Evolutionary conservation across 2,797 vertebrate species (phyloP), one percentile per base, ranked within the genome.

Genomic region (Percopsis omiscomaycus): DNA sequence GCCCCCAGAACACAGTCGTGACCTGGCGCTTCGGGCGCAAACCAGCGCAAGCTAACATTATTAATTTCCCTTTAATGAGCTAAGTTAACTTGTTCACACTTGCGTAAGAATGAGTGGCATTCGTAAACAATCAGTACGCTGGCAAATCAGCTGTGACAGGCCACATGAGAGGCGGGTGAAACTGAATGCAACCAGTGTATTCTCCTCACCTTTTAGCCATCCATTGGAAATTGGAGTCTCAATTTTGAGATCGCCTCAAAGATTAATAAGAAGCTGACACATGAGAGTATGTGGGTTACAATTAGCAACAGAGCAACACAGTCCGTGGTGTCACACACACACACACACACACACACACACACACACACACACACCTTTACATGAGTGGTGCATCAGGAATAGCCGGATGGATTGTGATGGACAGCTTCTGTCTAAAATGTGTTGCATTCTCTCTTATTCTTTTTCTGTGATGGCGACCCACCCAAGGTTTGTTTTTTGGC

Each of bases 11-110:
- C 48, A 61, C 77, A 64, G 61, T 65, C 8, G 61, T 66, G 66
- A 65, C 63, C 63, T 55, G 4, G 44, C 8, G 69, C 78, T 71
- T 49, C 62, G 52, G 81, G 85, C 83, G 50, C 55, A 69, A 81
- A 74, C 62, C 50, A 55, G 54, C 69, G 66, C 52, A 53, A 74
- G 68, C 66, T 60, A 76, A 84, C 77, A 64, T 71, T 73, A 64
- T 69, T 79, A 63, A 78, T 76, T 75, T 81, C 9, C 64, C 60
- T 77, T 58, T 75, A 79, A 76, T 68, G 54, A 75, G 78, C 65
- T 66, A 86, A 79, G 78, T 77, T 71, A 78, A 83, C 80, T 80
- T 87, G 84, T 84, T 84, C 82, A 82, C 82, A 85, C 74, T 75
- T 3, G 55, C 68, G 56, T 60, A 51, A 75, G 69, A 81, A 69